Base-by-base conservation (phyloP, 1,140 invertebrate genomes). In the Aphidius gifuensis region DNA sequence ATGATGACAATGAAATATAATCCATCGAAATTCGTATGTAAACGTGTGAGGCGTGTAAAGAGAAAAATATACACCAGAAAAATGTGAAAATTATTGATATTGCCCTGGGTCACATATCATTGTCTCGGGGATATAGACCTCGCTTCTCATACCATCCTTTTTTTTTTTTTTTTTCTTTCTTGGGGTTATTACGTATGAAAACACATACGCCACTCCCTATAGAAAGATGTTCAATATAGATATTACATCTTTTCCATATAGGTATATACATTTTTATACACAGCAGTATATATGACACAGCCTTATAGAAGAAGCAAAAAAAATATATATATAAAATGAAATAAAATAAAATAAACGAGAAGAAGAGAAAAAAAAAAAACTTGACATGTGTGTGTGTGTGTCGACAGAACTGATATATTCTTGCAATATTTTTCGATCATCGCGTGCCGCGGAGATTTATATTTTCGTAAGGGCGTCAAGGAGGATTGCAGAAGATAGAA, bases 401-500 rank as follows among this genome's bases (percentile, higher is more conserved):
- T 69, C 74, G 77, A 79, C 79, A 70, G 68, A 62, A 69, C 72
- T 80, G 80, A 81, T 81, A 80, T 81, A 81, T 81, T 80, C 74
- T 76, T 72, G 77, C 74, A 81, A 81, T 81, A 80, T 81, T 81
- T 81, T 80, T 81, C 80, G 80, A 81, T 81, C 80, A 80, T 81
- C 79, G 74, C 79, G 77, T 79, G 77, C 75, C 71, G 70, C 71
- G 72, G 71, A 79, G 77, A 81, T 81, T 81, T 81, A 81, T 80
- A 74, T 51, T 60, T 47, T 57, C 64, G 67, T 60, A 61, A 69
- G 61, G 62, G 65, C 4, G 23, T 32, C 23, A 32, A 32, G 23
- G 23, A 32, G 23, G 23, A 32, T 32, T 66, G 58, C 67, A 73
- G 71, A 70, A 70, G 58, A 62, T 60, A 57, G 48, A 1, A 32